phyloP scores from a whole-genome alignment of 2,797 vertebrate species.

The Protonibea diacanthus region DNA sequence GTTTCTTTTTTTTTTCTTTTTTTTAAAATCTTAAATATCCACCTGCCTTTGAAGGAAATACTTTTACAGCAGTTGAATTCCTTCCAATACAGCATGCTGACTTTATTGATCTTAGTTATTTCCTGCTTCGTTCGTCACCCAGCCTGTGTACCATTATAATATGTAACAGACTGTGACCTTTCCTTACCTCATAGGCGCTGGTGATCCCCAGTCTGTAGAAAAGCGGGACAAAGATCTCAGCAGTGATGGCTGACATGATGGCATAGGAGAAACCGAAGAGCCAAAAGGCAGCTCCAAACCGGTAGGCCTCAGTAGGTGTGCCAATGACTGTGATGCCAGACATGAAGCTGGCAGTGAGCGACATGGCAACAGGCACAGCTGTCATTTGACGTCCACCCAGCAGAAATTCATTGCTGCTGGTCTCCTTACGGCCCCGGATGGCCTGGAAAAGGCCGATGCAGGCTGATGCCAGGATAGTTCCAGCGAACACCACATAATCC shows the following conservation, averaged over 20 bases:
- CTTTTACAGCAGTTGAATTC: background rate
- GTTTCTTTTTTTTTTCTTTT: background rate
- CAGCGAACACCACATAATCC: slow-evolving; percentile 89
- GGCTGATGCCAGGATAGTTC: slow-evolving; percentile 77
- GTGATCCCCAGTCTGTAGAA: slow-evolving; percentile 88
- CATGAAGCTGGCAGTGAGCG: slow-evolving; percentile 90
- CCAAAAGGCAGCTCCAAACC: slow-evolving; percentile 84
- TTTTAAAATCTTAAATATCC: too few species aligned
- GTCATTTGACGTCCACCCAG: slow-evolving; percentile 87
- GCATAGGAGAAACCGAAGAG: slow-evolving; percentile 83
- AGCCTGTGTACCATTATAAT: background rate
- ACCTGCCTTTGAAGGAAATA: background rate
- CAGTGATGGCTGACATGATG: slow-evolving; percentile 84
- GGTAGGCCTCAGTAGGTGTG: slow-evolving; percentile 86
- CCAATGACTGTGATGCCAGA: slow-evolving; percentile 90
- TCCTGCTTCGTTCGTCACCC: background rate
- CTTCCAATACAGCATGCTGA: background rate
- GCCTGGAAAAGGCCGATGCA: slow-evolving; percentile 86
- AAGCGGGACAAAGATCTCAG: slow-evolving; percentile 88
- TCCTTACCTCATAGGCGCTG: slow-evolving; percentile 88
- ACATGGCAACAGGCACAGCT: slow-evolving; percentile 88
- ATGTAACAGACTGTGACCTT: background rate
- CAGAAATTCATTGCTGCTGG: slow-evolving; percentile 83
- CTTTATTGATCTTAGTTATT: slow-evolving; percentile 17
- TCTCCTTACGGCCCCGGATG: slow-evolving; percentile 79